Conservation (phyloP, 2,797 vertebrate genomes). For the Lutjanus campechanus region DNA sequence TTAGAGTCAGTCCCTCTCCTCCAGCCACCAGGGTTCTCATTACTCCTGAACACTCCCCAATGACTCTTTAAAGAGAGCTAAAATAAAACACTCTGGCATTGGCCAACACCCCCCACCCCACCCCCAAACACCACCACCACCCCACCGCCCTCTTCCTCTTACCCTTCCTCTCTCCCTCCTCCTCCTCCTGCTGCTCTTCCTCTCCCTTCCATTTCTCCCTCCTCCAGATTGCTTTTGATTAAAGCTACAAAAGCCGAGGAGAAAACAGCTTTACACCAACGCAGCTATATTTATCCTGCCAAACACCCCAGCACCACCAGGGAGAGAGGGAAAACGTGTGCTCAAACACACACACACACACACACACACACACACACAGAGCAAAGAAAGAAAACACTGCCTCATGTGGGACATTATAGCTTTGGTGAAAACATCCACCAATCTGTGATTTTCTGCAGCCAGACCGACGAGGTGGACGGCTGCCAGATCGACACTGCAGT, state of each 20-base stretch:
- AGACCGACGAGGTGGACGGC: constrained; percentile 56
- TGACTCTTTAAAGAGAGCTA: constrained; percentile 83
- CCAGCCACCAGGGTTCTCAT: constrained; percentile 80
- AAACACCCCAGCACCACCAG: constrained; percentile 83
- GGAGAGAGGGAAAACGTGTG: constrained; percentile 71
- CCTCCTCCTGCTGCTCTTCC: constrained; percentile 24
- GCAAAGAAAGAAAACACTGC: constrained; percentile 70
- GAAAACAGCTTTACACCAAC: constrained; percentile 85
- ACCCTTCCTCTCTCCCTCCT: constrained; percentile 16
- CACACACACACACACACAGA: constrained; percentile 34
- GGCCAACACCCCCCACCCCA: constrained; percentile 42
- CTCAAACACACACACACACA: constrained; percentile 42
- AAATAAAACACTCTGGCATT: constrained; percentile 85
- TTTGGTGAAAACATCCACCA: constrained; percentile 78
- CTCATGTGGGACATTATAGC: constrained; percentile 75
- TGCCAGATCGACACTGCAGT: constrained; percentile 48
- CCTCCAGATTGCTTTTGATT: constrained; percentile 89
- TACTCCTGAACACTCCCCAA: constrained; percentile 81
- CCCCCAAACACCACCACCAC: not conserved
- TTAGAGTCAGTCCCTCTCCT: constrained; percentile 64
- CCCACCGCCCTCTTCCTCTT: constrained; percentile 27
- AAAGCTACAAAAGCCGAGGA: constrained; percentile 85
- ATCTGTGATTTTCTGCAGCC: constrained; percentile 72
- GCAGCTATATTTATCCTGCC: constrained; percentile 88
- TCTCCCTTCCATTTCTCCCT: constrained; percentile 76